Conservation (phyloP, 2,888 invertebrate genomes). For the Melieria picta region DNA sequence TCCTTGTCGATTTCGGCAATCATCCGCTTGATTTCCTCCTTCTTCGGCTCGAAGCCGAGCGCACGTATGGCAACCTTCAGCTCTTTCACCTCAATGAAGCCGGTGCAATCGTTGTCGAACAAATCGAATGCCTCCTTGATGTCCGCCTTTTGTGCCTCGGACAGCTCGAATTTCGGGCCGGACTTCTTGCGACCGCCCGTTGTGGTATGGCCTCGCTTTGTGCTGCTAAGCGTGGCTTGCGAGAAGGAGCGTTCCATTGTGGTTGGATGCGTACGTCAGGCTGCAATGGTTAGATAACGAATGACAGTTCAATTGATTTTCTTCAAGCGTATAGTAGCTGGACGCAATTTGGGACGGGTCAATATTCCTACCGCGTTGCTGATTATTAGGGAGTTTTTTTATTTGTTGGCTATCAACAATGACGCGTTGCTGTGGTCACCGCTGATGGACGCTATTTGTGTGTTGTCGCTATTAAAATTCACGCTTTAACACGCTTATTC, state of each 20-base stretch:
- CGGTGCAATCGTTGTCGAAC: slow-evolving; percentile 90
- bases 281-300: too few species aligned
- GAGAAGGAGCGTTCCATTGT: slow-evolving; percentile 39
- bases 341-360: too few species aligned
- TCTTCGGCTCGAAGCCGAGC: slow-evolving; percentile 96
- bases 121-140: slow-evolving; percentile 95
- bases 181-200: slow-evolving; percentile 71
- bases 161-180: slow-evolving; percentile 82
- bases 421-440: slow-evolving; percentile 19
- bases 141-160: slow-evolving; percentile 89
- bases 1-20: slow-evolving; percentile 90
- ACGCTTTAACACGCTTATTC: too few species aligned
- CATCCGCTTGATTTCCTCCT: slow-evolving; percentile 97
- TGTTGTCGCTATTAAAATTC: too few species aligned
- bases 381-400: too few species aligned
- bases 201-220: slow-evolving; percentile 23
- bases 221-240: slow-evolving; percentile 23
- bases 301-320: too few species aligned
- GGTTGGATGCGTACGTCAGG: background rate
- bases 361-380: too few species aligned
- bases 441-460: too few species aligned
- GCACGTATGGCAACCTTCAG: slow-evolving; percentile 95
- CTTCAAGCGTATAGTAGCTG: too few species aligned
- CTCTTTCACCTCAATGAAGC: slow-evolving; percentile 91
- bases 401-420: slow-evolving; percentile 1